These are phyloP conservation scores for Xiphophorus birchmanni DNA, from an alignment of 2,797 vertebrate genomes.

Conservation along the genomic window DNA sequence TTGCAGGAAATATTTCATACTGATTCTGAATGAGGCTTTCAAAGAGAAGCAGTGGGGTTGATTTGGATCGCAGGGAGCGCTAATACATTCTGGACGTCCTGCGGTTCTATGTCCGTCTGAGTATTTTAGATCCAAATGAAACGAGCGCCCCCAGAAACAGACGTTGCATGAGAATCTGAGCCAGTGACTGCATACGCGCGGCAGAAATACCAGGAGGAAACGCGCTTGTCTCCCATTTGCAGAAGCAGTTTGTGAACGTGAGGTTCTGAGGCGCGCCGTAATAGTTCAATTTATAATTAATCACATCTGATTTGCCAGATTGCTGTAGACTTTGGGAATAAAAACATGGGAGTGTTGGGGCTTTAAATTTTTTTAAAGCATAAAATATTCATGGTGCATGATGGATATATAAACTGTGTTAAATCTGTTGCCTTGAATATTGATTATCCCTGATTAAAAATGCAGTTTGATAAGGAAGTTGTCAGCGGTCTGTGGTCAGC, in stretches of 20 bases:
- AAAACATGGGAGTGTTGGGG: constrained; percentile 85
- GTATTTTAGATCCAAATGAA: constrained; percentile 81
- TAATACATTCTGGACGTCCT: constrained; percentile 74
- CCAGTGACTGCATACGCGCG: constrained; percentile 49
- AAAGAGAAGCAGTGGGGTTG: constrained; percentile 64
- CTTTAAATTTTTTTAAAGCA: constrained; percentile 70
- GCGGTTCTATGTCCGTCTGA: constrained; percentile 74
- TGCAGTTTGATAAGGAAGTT: constrained; percentile 83
- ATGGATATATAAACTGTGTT: constrained; percentile 89
- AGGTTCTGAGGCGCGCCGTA: constrained; percentile 71
- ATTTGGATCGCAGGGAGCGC: constrained; percentile 22
- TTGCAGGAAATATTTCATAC: constrained; percentile 73
- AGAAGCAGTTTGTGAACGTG: constrained; percentile 75
- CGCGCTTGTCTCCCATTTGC: constrained; percentile 65
- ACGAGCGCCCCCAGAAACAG: constrained; percentile 64
- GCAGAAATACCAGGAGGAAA: constrained; percentile 67
- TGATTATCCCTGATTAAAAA: constrained; percentile 97
- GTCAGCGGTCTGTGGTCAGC: constrained; percentile 64
- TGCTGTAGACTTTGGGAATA: constrained; percentile 84
- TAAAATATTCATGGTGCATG: constrained; percentile 95
- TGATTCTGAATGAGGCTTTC: constrained; percentile 60
- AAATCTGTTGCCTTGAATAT: constrained; percentile 89
- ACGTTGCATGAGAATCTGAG: constrained; percentile 74
- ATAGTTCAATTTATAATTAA: constrained; percentile 89
- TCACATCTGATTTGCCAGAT: constrained; percentile 95